phyloP scores from a whole-genome alignment of 2,888 invertebrate species.

The Caenorhabditis sp. region DNA sequence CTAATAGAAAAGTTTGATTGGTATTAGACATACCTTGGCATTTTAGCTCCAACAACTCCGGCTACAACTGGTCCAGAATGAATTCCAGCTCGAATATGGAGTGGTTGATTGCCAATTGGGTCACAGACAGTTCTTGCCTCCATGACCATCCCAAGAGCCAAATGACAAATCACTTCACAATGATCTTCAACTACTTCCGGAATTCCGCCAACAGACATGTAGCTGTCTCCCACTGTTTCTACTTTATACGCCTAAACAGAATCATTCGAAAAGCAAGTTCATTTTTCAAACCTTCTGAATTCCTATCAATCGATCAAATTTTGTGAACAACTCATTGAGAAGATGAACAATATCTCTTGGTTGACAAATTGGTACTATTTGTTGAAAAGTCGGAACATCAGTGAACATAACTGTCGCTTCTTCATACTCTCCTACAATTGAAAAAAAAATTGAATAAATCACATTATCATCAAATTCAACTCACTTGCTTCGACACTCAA shows the following conservation, averaged over 20 bases:
- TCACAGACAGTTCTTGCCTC: slow-evolving; percentile 65
- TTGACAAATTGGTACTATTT: slow-evolving; percentile 70
- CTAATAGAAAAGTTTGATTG: neutral
- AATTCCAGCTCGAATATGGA: slow-evolving; percentile 62
- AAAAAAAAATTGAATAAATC: too few relatives aligned
- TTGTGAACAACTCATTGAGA: slow-evolving; percentile 65
- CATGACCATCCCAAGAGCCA: slow-evolving; percentile 70
- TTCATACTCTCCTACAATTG: slow-evolving; percentile 64
- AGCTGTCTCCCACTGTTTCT: slow-evolving; percentile 65
- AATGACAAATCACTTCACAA: slow-evolving; percentile 68
- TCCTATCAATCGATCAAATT: slow-evolving; percentile 55
- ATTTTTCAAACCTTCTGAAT: slow-evolving; percentile 37
- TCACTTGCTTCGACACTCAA: slow-evolving; percentile 65
- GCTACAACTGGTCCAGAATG: slow-evolving; percentile 66
- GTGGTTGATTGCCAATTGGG: slow-evolving; percentile 53
- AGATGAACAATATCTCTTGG: slow-evolving; percentile 59
- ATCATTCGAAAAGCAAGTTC: neutral
- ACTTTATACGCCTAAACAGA: slow-evolving; percentile 57
- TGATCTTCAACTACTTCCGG: slow-evolving; percentile 63
- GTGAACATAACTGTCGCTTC: slow-evolving; percentile 71
- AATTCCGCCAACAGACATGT: slow-evolving; percentile 66
- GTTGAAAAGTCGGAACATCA: slow-evolving; percentile 72
- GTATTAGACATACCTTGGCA: slow-evolving; percentile 53
- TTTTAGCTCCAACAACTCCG: slow-evolving; percentile 65
- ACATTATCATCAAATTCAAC: too few relatives aligned